These are phyloP conservation scores for Steinernema hermaphroditum DNA, from an alignment of 2,888 invertebrate species.

Conservation along the genomic window DNA sequence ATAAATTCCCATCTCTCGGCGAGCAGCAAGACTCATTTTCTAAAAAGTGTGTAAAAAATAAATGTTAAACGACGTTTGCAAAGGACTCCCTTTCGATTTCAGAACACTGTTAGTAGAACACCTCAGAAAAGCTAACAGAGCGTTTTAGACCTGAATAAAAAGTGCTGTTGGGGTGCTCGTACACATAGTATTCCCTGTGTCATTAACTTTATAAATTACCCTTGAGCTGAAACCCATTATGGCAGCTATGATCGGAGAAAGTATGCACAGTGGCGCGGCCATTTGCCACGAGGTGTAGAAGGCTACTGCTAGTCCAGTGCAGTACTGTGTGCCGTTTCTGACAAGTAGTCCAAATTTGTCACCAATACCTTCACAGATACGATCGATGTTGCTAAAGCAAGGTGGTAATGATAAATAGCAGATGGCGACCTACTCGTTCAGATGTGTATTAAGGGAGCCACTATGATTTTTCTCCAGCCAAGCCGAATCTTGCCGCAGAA, in stretches of 20 bases:
- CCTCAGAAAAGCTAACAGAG: too few relatives aligned
- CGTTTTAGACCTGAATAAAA: too few relatives aligned
- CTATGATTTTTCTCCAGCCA: slow-evolving; percentile 46
- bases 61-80: too few relatives aligned
- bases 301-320: slow-evolving; percentile 36
- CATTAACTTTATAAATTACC: too few relatives aligned
- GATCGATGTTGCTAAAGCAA: slow-evolving; percentile 40
- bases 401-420: not conserved
- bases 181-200: too few relatives aligned
- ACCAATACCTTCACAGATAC: slow-evolving; percentile 45
- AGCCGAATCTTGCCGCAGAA: slow-evolving; percentile 37
- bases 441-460: slow-evolving; percentile 38
- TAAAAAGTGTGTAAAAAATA: too few relatives aligned
- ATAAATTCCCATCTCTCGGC: slow-evolving; percentile 38
- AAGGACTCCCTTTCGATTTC: too few relatives aligned
- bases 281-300: slow-evolving; percentile 38
- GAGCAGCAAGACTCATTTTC: slow-evolving; percentile 38
- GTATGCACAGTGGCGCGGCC: slow-evolving; percentile 37
- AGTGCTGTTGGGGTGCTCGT: too few relatives aligned
- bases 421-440: slow-evolving; percentile 39
- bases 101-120: too few relatives aligned
- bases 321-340: slow-evolving; percentile 37
- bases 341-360: slow-evolving; percentile 44
- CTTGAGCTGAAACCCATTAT: slow-evolving; percentile 32
- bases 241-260: slow-evolving; percentile 40